A percentile compares a stretch with the other conserved stretches of the same genome.
These are phyloP conservation scores for Neoniphon sammara DNA, from an alignment of 2,797 vertebrate species.

Conservation along the genomic window DNA sequence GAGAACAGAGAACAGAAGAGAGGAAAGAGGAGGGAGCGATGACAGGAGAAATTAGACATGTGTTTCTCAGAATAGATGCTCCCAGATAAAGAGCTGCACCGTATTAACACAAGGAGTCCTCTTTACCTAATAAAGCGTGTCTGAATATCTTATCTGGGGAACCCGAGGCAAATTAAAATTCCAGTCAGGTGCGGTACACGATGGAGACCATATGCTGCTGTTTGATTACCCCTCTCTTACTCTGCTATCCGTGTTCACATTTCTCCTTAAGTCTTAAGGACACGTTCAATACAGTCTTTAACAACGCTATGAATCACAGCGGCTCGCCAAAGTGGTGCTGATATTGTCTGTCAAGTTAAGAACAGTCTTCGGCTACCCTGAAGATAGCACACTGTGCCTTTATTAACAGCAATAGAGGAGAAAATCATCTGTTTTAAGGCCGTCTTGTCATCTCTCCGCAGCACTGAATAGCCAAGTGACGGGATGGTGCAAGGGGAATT, in stretches of 20 bases:
- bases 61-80: constrained; percentile 11
- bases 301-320: not conserved
- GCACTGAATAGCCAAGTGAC: not conserved
- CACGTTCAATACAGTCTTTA: not conserved
- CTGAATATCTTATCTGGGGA: constrained; percentile 41
- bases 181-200: constrained; percentile 6
- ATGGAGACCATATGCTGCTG: not conserved
- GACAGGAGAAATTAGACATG: constrained; percentile 8
- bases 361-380: not conserved
- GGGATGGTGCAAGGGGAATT: not conserved
- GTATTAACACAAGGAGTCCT: constrained; percentile 37
- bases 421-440: constrained; percentile 3
- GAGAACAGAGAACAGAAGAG: not conserved
- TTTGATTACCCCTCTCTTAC: constrained; percentile 6
- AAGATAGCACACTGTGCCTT: not conserved
- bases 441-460: constrained; percentile 6
- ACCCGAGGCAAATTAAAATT: constrained; percentile 23
- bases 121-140: constrained; percentile 37
- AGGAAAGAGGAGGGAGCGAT: not conserved
- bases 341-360: constrained; percentile 20
- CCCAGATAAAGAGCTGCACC: constrained; percentile 23
- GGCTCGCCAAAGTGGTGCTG: not conserved
- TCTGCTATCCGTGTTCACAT: constrained; percentile 1
- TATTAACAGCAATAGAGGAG: constrained; percentile 1
- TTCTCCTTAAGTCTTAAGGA: constrained; percentile 15